These are phyloP conservation scores for Alloscopus bannaensis DNA, from an alignment of 2,888 invertebrate genomes.

Conservation along the genomic window DNA sequence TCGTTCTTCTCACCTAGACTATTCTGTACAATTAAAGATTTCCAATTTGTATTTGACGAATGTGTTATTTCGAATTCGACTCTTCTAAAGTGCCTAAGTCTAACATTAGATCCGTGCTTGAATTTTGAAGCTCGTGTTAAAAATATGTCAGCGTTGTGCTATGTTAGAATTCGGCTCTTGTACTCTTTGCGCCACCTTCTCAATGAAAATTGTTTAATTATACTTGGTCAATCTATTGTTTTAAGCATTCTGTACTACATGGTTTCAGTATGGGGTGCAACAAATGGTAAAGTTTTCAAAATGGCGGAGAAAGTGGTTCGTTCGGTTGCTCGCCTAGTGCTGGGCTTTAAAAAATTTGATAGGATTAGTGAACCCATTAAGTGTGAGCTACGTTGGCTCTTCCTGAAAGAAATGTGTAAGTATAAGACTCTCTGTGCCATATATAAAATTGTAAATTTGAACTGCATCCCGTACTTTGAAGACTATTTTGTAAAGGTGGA, in stretches of 20 bases:
- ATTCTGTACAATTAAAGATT: background rate
- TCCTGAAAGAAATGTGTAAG: background rate
- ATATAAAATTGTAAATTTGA: background rate
- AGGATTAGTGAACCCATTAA: background rate
- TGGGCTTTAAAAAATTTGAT: constrained; percentile 19
- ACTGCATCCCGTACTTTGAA: background rate
- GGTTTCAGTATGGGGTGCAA: constrained; percentile 2
- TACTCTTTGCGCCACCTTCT: background rate
- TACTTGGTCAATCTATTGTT: background rate
- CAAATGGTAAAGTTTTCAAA: background rate
- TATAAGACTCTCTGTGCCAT: background rate
- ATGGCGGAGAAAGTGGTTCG: constrained; percentile 19
- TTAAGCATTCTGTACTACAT: constrained; percentile 13
- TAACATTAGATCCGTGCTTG: constrained; percentile 5
- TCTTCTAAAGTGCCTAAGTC: constrained; percentile 15
- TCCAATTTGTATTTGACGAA: background rate
- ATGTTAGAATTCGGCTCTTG: background rate
- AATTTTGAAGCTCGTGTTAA: background rate
- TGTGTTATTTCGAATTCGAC: background rate
- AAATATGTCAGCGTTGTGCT: background rate
- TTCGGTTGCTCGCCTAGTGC: background rate
- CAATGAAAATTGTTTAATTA: background rate
- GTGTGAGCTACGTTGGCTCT: constrained; percentile 9
- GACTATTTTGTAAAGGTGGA: background rate
- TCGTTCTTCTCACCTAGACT: background rate